Percentiles rank a stretch among this genome's conserved stretches.
These are phyloP conservation scores for Drosophila emarginata DNA, from an alignment of 2,888 invertebrate genomes.

Conservation along the genomic window DNA sequence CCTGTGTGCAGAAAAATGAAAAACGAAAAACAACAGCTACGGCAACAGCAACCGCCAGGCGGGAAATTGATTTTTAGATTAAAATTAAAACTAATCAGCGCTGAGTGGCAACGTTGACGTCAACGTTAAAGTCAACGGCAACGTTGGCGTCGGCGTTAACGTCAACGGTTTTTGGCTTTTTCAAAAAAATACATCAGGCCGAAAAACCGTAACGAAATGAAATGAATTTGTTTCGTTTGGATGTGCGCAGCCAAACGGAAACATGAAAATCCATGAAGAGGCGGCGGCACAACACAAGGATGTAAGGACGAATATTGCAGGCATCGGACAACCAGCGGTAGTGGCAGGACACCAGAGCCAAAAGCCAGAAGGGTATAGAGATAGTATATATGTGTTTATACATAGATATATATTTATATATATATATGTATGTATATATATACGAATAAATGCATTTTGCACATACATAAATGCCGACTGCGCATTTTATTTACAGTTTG, in stretches of 20 bases:
- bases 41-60: constrained; percentile 51
- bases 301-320: background rate
- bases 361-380: constrained; percentile 1
- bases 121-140: constrained; percentile 30
- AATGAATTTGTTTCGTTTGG: constrained; percentile 60
- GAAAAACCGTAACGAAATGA: constrained; percentile 76
- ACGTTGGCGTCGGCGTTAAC: constrained; percentile 10
- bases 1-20: constrained; percentile 60
- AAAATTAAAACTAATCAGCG: constrained; percentile 80
- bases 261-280: constrained; percentile 54
- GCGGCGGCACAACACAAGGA: constrained; percentile 27
- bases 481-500: constrained; percentile 76
- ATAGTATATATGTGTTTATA: constrained; percentile 20
- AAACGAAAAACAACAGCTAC: constrained; percentile 18
- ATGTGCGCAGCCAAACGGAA: constrained; percentile 70
- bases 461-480: constrained; percentile 62
- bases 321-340: background rate
- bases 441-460: constrained; percentile 35
- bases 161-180: constrained; percentile 41
- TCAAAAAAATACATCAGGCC: constrained; percentile 69
- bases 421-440: constrained; percentile 39
- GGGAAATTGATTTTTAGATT: constrained; percentile 80
- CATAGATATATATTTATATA: constrained; percentile 16
- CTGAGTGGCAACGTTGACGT: constrained; percentile 61
- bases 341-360: background rate